phyloP scores from a whole-genome alignment of 1,140 invertebrate species.

The Glomeris maerens region DNA sequence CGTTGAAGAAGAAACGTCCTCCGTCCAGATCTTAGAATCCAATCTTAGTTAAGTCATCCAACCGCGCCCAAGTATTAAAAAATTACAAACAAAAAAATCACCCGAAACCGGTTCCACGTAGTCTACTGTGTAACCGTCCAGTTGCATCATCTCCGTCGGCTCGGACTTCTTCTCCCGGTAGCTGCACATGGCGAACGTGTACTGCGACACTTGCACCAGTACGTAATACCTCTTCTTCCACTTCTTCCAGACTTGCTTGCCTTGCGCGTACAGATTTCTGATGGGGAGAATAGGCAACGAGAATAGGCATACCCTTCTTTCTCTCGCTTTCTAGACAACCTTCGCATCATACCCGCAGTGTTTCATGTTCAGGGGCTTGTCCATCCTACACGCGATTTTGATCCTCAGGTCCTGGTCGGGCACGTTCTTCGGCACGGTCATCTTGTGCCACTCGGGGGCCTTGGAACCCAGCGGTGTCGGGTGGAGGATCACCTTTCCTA shows the following conservation, averaged over 20 bases:
- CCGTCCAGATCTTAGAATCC: slow-evolving; percentile 53
- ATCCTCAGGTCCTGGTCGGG: slow-evolving; percentile 91
- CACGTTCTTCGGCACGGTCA: slow-evolving; percentile 86
- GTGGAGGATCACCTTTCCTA: slow-evolving; percentile 73
- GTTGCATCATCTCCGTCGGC: slow-evolving; percentile 97
- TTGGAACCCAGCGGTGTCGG: slow-evolving; percentile 84
- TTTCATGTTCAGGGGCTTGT: slow-evolving; percentile 98
- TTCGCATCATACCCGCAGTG: slow-evolving; percentile 65
- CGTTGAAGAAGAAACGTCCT: slow-evolving; percentile 92
- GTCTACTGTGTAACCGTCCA: slow-evolving; percentile 98
- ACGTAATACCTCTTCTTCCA: slow-evolving; percentile 99
- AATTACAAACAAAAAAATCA: slow-evolving; percentile 28
- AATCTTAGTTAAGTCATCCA: not conserved
- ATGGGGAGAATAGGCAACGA: slow-evolving; percentile 20
- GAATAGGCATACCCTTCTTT: not conserved
- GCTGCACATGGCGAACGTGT: slow-evolving; percentile 99
- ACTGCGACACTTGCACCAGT: slow-evolving; percentile 97
- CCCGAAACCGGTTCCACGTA: slow-evolving; percentile 89
- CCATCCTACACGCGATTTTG: slow-evolving; percentile 94
- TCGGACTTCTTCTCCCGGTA: slow-evolving; percentile 99
- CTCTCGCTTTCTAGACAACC: not conserved
- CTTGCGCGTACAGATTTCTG: slow-evolving; percentile 82
- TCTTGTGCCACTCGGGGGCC: slow-evolving; percentile 93
- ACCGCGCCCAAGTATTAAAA: not conserved
- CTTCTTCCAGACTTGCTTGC: slow-evolving; percentile 98